Base-by-base conservation (phyloP, 2,113 vertebrate species). In the Gavialis gangeticus region DNA sequence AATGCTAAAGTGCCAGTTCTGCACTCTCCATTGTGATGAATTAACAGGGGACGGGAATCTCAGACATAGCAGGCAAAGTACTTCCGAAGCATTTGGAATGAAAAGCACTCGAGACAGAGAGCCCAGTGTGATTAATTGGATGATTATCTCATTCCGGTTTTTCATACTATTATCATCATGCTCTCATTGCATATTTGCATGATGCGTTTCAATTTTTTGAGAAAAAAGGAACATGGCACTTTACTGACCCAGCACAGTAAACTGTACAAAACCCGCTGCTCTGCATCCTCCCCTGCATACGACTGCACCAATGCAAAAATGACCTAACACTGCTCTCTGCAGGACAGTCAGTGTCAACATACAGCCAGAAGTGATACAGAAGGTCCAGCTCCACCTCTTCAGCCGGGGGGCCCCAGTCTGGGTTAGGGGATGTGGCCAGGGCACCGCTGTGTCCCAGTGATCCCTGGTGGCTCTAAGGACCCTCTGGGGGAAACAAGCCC, bases 311-410 rank as follows among this genome's bases (percentile, higher is more conserved):
- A 34, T 80, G 87, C 25, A 27, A 88, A 46, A 22, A 0, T 0
- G 12, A 21, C 12, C 4, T 1, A 6, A 3, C 4, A 30, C 80
- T 62, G 12, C 0, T 6, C 2, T 16, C 67, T 28, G 25, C 2
- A 2, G 75, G 73, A 60, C 62, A 56, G 34, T 46, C 67, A 8
- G 30, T 18, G 46, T 46, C 46, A 7, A 46, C 46, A 9, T 8
- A 8, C 46, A 46, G 46, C 46, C 46, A 46, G 46, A 46, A 46
- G 46, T 0, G 1, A 10, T 28, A 2, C 3, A 12, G 75, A 55
- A 24, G 63, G n/a, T 34, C 28, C 54, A 9, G 21, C 28, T 37
- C 25, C 17, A 56, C 69, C 18, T 79, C 79, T 46, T 11, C 4
- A 34, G 60, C 62, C 46, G 9, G 46, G 46, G 46, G 46, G 46